Base-by-base conservation (phyloP, 2,888 invertebrate genomes). In the Dysmachus trigonus region DNA sequence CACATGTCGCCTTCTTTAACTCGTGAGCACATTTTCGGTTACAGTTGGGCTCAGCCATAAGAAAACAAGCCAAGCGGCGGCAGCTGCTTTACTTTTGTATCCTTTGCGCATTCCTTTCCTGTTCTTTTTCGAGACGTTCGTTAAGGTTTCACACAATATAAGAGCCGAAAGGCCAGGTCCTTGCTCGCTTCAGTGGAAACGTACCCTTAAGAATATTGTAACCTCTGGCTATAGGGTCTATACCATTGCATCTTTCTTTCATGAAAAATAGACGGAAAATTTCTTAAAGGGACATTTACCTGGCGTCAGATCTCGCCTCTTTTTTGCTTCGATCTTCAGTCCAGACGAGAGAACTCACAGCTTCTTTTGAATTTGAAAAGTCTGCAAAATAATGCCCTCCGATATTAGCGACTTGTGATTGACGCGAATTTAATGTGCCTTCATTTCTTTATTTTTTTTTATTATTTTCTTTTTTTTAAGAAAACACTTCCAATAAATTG, bases 1-100 rank as follows among this genome's bases (percentile, higher is more conserved):
- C 51, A 51, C 51, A 51, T 79, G 79, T 79, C 79, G 47, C 51
- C 79, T 76, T 76, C 62, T 62, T 62, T 62, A 62, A 62, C 62
- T 62, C 62, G 62, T 62, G 62, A 62, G 62, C 62, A 62, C 62
- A 62, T 62, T 76, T 76, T 76, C 76, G 76, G 76, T 76, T 76
- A 76, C 76, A 76, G 18, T 76, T 38, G 76, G 76, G 13, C 76
- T 22, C 76, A 62, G 27, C 62, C 62, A 76, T 35, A 76, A 76
- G 33, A 76, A 76, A 35, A 33, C 35, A 31, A 62, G 62, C 62
- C 62, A 10, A 62, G 27, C 62, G 62, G 27, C 62, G 62, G 62
- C 62, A 62, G 62, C 62, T 62, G 62, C 62, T 62, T 62, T 13
- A 62, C 22, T 62, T 62, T 62, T 62, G 62, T 62, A 62, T 62